phyloP scores from a whole-genome alignment of 1,140 invertebrate species.

The Babylonia areolata region DNA sequence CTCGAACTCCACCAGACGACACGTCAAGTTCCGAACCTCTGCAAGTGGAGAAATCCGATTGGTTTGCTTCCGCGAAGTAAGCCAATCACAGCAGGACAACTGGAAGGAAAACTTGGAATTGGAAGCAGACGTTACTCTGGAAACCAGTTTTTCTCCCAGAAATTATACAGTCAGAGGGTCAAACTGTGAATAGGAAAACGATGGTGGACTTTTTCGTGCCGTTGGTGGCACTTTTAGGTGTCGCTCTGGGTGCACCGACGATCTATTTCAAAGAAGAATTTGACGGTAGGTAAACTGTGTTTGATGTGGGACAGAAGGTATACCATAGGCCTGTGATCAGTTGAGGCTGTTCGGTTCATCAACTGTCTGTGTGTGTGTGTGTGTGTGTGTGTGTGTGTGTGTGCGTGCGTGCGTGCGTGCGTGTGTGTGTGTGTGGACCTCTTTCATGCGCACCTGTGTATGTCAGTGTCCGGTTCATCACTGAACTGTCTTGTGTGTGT shows the following conservation, averaged over 20 bases:
- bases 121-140: too few relatives aligned
- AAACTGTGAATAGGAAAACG: not conserved
- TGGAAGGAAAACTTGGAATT: conserved; percentile 68
- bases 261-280: conserved; percentile 72
- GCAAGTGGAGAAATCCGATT: conserved; percentile 72
- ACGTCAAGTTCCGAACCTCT: conserved; percentile 51
- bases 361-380: too few relatives aligned
- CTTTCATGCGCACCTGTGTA: too few relatives aligned
- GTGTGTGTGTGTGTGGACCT: too few relatives aligned
- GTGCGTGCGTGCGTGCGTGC: too few relatives aligned
- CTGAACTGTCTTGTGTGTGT: too few relatives aligned
- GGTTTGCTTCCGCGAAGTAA: conserved; percentile 49
- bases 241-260: conserved; percentile 61
- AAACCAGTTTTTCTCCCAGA: too few relatives aligned
- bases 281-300: conserved; percentile 65
- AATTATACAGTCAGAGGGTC: not conserved
- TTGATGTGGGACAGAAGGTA: too few relatives aligned
- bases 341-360: too few relatives aligned
- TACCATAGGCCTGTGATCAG: too few relatives aligned
- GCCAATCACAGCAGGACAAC: conserved; percentile 71
- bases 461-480: too few relatives aligned
- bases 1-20: not conserved
- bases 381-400: too few relatives aligned
- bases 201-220: conserved; percentile 51
- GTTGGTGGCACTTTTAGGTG: conserved; percentile 60